Evolutionary conservation across 1,140 invertebrate species (phyloP).

Genomic region (Aleiodes sp.): DNA sequence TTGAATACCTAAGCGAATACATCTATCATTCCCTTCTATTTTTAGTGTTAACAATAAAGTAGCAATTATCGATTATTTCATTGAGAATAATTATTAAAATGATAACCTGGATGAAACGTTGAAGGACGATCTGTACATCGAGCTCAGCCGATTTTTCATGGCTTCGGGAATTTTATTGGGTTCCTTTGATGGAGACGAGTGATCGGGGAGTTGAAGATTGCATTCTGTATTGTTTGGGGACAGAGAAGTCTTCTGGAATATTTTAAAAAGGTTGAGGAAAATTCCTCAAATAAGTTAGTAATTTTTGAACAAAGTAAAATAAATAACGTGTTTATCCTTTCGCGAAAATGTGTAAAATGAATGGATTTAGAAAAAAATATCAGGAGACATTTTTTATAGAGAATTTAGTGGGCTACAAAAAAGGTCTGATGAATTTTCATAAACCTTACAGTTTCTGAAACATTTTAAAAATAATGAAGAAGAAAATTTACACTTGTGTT

Average conservation of each 20-base stretch:
- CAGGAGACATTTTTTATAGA: too few relatives aligned
- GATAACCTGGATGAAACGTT: slow-evolving; percentile 39
- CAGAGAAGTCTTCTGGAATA: background rate
- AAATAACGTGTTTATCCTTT: background rate
- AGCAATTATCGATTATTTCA: background rate
- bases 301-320: too few relatives aligned
- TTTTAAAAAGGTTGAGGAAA: too few relatives aligned
- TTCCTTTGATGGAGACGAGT: background rate
- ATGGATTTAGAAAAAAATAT: too few relatives aligned
- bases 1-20: background rate
- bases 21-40: background rate
- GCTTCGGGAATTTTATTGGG: slow-evolving; percentile 1
- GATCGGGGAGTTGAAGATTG: background rate
- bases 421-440: too few relatives aligned
- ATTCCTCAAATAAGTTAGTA: too few relatives aligned
- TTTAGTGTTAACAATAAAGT: background rate
- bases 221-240: background rate
- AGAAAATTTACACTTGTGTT: too few relatives aligned
- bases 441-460: too few relatives aligned
- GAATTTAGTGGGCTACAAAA: too few relatives aligned
- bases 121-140: slow-evolving; percentile 36
- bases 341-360: too few relatives aligned
- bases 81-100: slow-evolving; percentile 12
- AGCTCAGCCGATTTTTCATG: slow-evolving; percentile 30
- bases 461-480: too few relatives aligned